Conservation (phyloP, 2,888 invertebrate species). For the Allygus modestus region DNA sequence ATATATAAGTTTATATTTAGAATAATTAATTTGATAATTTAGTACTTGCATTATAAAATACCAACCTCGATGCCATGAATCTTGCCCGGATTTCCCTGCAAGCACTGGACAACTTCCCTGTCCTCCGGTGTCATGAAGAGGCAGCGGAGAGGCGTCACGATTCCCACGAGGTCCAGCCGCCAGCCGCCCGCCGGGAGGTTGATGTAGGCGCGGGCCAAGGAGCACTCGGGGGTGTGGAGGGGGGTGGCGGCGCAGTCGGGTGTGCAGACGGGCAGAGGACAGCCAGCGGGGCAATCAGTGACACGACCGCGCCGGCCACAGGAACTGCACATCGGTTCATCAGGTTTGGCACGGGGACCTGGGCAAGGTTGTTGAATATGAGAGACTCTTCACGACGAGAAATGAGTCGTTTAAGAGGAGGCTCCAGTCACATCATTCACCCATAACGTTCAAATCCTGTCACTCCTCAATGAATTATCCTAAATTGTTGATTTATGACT, state of each 20-base stretch:
- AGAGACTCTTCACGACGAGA: too few relatives aligned
- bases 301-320: slow-evolving; percentile 73
- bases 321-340: slow-evolving; percentile 80
- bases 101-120: slow-evolving; percentile 76
- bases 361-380: not conserved
- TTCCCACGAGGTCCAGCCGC: slow-evolving; percentile 73
- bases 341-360: slow-evolving; percentile 77
- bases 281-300: slow-evolving; percentile 79
- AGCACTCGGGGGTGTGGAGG: slow-evolving; percentile 82
- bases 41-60: too few relatives aligned
- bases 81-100: slow-evolving; percentile 73
- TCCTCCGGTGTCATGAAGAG: slow-evolving; percentile 75
- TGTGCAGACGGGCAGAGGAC: slow-evolving; percentile 85
- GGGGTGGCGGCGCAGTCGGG: slow-evolving; percentile 79
- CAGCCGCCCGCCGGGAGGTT: slow-evolving; percentile 69
- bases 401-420: too few relatives aligned
- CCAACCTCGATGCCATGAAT: slow-evolving; percentile 21
- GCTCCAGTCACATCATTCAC: too few relatives aligned
- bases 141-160: slow-evolving; percentile 75
- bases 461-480: too few relatives aligned
- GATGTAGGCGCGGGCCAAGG: slow-evolving; percentile 77
- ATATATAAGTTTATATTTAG: too few relatives aligned
- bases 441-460: too few relatives aligned
- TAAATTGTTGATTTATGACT: too few relatives aligned
- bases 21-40: too few relatives aligned